Conservation (phyloP, 2,113 vertebrate genomes). For the Ciconia boyciana region DNA sequence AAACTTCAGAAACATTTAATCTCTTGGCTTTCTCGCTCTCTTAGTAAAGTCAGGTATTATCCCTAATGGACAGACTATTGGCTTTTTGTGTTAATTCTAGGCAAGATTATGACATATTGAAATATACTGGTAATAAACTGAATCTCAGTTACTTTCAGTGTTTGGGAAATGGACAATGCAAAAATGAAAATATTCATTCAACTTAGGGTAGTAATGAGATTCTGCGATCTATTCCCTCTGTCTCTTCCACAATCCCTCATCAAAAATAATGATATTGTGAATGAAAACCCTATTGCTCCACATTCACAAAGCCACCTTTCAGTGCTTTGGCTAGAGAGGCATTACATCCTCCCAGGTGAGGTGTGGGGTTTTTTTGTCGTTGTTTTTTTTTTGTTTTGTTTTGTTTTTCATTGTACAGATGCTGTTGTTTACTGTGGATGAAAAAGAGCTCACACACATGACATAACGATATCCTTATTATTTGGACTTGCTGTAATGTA, state of each 20-base stretch:
- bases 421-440: background rate
- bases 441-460: background rate
- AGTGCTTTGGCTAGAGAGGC: background rate
- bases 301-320: background rate
- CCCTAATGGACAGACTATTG: background rate
- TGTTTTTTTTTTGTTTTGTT: no score
- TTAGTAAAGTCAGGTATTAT: background rate
- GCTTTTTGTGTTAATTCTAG: background rate
- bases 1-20: background rate
- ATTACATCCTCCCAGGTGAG: background rate
- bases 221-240: background rate
- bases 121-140: background rate
- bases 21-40: background rate
- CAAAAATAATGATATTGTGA: background rate
- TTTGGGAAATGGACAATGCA: background rate
- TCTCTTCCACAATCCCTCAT: background rate
- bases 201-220: background rate
- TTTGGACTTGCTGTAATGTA: background rate
- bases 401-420: background rate
- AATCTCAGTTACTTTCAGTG: background rate
- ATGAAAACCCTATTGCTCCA: background rate
- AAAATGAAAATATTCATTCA: background rate
- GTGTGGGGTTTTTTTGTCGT: fast-evolving
- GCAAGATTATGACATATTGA: background rate
- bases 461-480: background rate